Conservation (phyloP, 2,888 invertebrate species). For the Digitonthophagus gazella region DNA sequence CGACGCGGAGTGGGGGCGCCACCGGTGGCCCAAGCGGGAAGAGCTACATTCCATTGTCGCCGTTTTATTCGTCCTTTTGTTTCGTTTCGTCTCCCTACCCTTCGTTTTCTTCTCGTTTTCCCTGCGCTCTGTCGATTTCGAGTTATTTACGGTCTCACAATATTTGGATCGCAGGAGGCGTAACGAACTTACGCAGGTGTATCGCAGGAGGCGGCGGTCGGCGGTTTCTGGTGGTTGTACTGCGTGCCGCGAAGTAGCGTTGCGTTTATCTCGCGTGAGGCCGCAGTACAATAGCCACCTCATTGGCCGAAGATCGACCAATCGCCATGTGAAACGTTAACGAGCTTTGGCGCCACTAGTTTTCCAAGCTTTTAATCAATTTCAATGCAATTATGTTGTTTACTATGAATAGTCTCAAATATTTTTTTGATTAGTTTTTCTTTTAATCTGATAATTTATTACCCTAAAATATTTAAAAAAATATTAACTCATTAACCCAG, state of each 20-base stretch:
- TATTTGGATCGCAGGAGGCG: slow-evolving; percentile 14
- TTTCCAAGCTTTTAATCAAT: neutral
- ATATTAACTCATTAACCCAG: too few species aligned
- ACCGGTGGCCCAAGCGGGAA: slow-evolving; percentile 7
- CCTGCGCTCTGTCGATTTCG: slow-evolving; percentile 1
- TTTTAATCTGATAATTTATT: too few species aligned
- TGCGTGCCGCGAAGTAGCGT: neutral
- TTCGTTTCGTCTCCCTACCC: neutral
- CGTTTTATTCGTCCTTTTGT: slow-evolving; percentile 9
- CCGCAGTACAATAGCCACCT: neutral
- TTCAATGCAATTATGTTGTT: slow-evolving; percentile 3
- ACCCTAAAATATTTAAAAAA: neutral
- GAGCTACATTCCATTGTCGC: slow-evolving; percentile 14
- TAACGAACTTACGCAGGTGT: neutral
- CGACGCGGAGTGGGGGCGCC: neutral
- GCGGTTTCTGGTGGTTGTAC: neutral
- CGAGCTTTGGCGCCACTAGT: neutral
- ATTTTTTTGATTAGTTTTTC: too few species aligned
- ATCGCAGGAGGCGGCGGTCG: neutral
- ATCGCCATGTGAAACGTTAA: neutral
- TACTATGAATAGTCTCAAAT: neutral
- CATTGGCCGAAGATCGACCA: neutral
- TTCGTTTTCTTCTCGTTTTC: neutral
- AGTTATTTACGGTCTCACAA: neutral
- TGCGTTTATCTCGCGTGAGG: neutral